Evolutionary conservation across 2,113 vertebrate species (phyloP).

Genomic region (Daphoenositta chrysoptera): DNA sequence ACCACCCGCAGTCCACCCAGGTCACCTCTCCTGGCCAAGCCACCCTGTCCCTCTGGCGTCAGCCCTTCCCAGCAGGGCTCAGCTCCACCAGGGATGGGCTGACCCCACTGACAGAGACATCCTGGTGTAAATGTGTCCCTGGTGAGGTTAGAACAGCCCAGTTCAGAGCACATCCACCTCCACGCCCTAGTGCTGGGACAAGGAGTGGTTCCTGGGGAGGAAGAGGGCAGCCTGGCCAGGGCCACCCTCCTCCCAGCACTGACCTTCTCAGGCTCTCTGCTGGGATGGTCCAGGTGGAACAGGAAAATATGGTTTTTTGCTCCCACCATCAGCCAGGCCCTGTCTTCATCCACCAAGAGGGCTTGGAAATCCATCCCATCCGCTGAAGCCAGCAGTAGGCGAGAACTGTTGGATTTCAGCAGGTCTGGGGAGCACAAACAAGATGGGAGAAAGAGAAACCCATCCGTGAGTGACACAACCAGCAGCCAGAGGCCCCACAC

Average conservation of each 20-base stretch:
- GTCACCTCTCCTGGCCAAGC: neutral
- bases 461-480: neutral
- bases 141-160: neutral
- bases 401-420: constrained; percentile 72
- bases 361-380: constrained; percentile 71
- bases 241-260: neutral
- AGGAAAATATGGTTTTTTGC: constrained; percentile 83
- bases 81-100: neutral
- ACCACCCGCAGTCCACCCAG: neutral
- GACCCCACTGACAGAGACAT: neutral
- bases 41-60: neutral
- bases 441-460: neutral
- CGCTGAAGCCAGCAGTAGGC: constrained; percentile 64
- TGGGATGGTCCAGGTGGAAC: constrained; percentile 74
- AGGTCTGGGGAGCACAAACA: constrained; percentile 68
- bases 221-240: neutral
- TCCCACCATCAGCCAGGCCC: constrained; percentile 81
- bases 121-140: neutral
- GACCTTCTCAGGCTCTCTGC: constrained; percentile 73
- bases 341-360: constrained; percentile 82
- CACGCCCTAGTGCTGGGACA: neutral
- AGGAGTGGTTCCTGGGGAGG: neutral
- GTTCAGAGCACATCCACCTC: neutral
- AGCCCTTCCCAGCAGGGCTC: neutral
- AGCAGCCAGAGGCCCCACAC: neutral